phyloP scores from a whole-genome alignment of 2,888 invertebrate species.

The Netelia fuscicornis region DNA sequence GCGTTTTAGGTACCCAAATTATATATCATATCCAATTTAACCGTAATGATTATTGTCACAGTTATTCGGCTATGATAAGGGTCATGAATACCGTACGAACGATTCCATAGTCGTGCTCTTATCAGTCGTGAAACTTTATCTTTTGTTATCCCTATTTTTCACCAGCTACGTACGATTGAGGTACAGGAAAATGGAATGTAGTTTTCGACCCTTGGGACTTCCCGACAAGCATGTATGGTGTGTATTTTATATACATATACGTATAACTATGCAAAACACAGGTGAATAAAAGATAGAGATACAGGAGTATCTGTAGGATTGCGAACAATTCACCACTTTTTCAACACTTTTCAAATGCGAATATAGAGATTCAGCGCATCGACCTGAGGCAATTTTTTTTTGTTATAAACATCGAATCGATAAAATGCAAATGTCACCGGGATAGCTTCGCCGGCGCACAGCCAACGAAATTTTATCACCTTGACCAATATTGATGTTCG shows the following conservation, averaged over 20 bases:
- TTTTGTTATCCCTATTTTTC: slow-evolving; percentile 29
- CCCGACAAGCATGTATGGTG: neutral
- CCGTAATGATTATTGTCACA: too few species aligned
- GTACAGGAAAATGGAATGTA: slow-evolving; percentile 32
- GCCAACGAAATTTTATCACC: neutral
- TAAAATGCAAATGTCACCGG: slow-evolving; percentile 34
- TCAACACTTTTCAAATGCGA: slow-evolving; percentile 15
- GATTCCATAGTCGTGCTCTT: too few species aligned
- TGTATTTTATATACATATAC: neutral
- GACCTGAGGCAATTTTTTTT: neutral
- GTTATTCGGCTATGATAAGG: too few species aligned
- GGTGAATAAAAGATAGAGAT: slow-evolving; percentile 48
- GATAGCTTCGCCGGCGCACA: neutral
- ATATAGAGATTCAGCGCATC: slow-evolving; percentile 36
- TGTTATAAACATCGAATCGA: slow-evolving; percentile 39
- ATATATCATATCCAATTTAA: too few species aligned
- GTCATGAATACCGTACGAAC: too few species aligned
- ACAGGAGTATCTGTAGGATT: slow-evolving; percentile 26
- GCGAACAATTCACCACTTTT: slow-evolving; percentile 13
- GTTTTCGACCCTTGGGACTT: neutral
- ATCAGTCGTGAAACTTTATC: neutral
- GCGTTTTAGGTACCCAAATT: too few species aligned
- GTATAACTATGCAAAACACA: slow-evolving; percentile 6
- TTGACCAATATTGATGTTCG: neutral
- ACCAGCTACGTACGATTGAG: neutral